Evolutionary conservation across 2,113 vertebrate genomes (phyloP), one percentile per base, ranked within the genome.

Genomic region (Silurus glanis): DNA sequence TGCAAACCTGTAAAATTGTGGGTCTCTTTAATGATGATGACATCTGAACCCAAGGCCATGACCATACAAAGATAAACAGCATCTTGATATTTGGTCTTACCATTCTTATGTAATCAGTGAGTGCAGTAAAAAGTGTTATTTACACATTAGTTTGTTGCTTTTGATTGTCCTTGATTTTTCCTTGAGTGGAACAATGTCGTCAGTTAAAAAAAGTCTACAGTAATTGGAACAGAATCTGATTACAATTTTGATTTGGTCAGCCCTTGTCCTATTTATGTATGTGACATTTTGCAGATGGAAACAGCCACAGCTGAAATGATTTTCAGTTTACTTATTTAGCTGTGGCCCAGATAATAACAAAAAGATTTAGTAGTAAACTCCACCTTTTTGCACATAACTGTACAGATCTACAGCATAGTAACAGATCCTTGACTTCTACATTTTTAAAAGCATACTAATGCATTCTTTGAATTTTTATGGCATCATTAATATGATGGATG

Each of bases 401-500:
- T 71, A 72, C 66, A 28, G 16, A 61, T 90, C 89, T 88, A 83
- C 86, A 69, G 71, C 79, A 89, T 88, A 89, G 91, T 69, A 89
- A 82, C 89, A 72, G 53, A 86, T 78, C 85, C 86, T 87, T 79
- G 83, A 87, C 74, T 88, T 81, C 78, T 87, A 83, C 88, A 90
- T 75, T 71, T 64, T 91, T 87, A 91, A 90, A 92, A 92, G 91
- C 89, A 91, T 89, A 89, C 81, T 91, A 89, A 93, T 91, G 79
- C 84, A 91, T 91, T 91, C 83, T 8, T 85, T 81, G 56, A 71
- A n/a, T 56, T 89, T 88, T 75, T 49, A 87, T 82, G 76, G 84
- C 51, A 76, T 89, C 89, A 82, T 89, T 90, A 71, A 64, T 88
- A 89, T 93, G 94, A 93, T 92, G 90, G 91, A 93, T 93, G 92